phyloP scores from a whole-genome alignment of 2,113 vertebrate genomes.

The Plotosus lineatus region DNA sequence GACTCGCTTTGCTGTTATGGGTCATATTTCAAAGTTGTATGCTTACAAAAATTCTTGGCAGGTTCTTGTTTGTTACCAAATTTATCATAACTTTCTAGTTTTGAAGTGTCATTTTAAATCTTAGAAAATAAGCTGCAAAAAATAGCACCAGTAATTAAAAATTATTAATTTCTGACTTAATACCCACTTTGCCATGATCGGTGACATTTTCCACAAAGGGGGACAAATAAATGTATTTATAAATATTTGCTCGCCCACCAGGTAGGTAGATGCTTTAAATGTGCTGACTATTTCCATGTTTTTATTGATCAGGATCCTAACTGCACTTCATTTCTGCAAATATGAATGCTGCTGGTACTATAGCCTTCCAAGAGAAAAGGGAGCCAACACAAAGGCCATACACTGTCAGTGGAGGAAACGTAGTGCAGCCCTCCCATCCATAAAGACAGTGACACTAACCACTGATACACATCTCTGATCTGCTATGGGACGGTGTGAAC shows the following conservation, averaged over 20 bases:
- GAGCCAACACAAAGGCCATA: neutral
- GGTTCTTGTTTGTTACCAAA: too few species aligned
- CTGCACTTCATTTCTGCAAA: neutral
- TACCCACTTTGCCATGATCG: too few species aligned
- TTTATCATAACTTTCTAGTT: too few species aligned
- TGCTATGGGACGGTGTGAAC: neutral
- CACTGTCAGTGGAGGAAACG: neutral
- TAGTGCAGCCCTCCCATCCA: neutral
- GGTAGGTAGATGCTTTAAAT: neutral
- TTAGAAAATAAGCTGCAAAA: too few species aligned
- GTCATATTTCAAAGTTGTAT: too few species aligned
- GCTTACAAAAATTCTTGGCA: too few species aligned
- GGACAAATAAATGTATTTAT: neutral
- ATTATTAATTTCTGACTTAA: too few species aligned
- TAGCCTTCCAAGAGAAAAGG: neutral
- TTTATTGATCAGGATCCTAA: neutral
- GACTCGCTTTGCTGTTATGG: too few species aligned
- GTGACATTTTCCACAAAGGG: neutral
- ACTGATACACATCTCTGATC: neutral
- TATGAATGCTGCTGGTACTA: neutral
- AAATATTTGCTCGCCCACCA: neutral
- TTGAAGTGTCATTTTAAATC: too few species aligned
- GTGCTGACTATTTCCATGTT: neutral
- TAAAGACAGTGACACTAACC: neutral
- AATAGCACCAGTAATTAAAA: too few species aligned